Evolutionary conservation across 2,888 invertebrate genomes (phyloP).

Genomic region (Amblyteles armatorius): DNA sequence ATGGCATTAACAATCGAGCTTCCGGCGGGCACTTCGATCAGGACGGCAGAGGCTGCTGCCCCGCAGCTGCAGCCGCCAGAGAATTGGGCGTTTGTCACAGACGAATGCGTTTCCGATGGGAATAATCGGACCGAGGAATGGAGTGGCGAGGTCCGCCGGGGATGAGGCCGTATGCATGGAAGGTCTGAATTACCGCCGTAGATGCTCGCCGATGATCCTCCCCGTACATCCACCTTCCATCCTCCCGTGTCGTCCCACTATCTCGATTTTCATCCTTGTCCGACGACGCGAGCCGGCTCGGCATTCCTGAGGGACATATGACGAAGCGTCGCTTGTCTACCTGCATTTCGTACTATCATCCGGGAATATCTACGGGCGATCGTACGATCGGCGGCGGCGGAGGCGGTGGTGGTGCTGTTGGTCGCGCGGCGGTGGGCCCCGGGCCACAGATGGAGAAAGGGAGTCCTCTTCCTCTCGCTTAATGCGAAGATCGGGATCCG

Average conservation of each 20-base stretch:
- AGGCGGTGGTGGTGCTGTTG: slow-evolving; percentile 28
- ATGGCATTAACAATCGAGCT: slow-evolving; percentile 58
- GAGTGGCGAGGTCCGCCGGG: slow-evolving; percentile 25
- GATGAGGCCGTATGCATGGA: background rate
- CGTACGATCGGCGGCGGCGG: slow-evolving; percentile 49
- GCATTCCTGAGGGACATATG: slow-evolving; percentile 69
- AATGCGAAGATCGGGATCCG: slow-evolving; percentile 72
- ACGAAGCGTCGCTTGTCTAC: slow-evolving; percentile 64
- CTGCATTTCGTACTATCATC: slow-evolving; percentile 65
- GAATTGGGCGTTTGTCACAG: slow-evolving; percentile 68
- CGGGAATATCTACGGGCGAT: slow-evolving; percentile 65
- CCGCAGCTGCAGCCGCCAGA: slow-evolving; percentile 61
- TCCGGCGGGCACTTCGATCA: slow-evolving; percentile 63
- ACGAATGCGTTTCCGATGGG: slow-evolving; percentile 67
- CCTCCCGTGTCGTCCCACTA: slow-evolving; percentile 15
- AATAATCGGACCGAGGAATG: slow-evolving; percentile 60
- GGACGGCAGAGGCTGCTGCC: slow-evolving; percentile 45
- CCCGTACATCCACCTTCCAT: slow-evolving; percentile 3
- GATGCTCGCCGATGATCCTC: background rate
- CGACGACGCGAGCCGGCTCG: slow-evolving; percentile 31
- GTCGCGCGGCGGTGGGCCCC: slow-evolving; percentile 50
- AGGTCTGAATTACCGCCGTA: slow-evolving; percentile 11
- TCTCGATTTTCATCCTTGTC: slow-evolving; percentile 19
- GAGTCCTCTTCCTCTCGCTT: slow-evolving; percentile 57
- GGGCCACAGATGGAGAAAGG: slow-evolving; percentile 66